Conservation (phyloP, 2,888 invertebrate genomes). For the Alsophila aescularia region DNA sequence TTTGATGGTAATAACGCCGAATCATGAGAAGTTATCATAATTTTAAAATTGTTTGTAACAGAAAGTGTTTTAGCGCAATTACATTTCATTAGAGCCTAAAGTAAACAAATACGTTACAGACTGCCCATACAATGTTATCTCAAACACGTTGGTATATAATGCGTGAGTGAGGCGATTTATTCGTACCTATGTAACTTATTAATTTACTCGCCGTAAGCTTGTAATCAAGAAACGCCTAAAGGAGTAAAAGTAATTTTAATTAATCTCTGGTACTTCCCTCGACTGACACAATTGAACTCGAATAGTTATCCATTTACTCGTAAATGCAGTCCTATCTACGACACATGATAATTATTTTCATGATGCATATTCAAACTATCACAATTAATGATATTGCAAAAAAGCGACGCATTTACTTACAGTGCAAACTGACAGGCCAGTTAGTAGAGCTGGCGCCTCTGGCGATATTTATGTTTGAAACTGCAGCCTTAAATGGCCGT, state of each 20-base stretch:
- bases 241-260: slow-evolving; percentile 50
- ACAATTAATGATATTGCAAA: slow-evolving; percentile 15
- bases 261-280: slow-evolving; percentile 43
- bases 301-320: slow-evolving; percentile 32
- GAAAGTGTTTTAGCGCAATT: slow-evolving; percentile 23
- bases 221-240: slow-evolving; percentile 49
- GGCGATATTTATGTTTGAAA: slow-evolving; percentile 14
- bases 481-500: slow-evolving; percentile 8
- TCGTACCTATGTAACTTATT: slow-evolving; percentile 42
- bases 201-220: slow-evolving; percentile 50
- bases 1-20: slow-evolving; percentile 36
- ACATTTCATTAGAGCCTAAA: slow-evolving; percentile 9
- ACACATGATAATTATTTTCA: slow-evolving; percentile 23
- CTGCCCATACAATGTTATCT: slow-evolving; percentile 31
- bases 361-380: slow-evolving; percentile 23
- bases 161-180: slow-evolving; percentile 41
- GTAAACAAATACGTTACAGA: not conserved
- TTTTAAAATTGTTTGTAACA: slow-evolving; percentile 16
- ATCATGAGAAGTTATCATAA: slow-evolving; percentile 34
- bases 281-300: slow-evolving; percentile 47
- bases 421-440: slow-evolving; percentile 15
- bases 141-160: slow-evolving; percentile 27
- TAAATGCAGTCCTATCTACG: slow-evolving; percentile 31
- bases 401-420: slow-evolving; percentile 14
- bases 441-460: slow-evolving; percentile 18